These are phyloP conservation scores for Caenorhabditis sp. DNA, from an alignment of 2,888 invertebrate species.

Conservation along the genomic window DNA sequence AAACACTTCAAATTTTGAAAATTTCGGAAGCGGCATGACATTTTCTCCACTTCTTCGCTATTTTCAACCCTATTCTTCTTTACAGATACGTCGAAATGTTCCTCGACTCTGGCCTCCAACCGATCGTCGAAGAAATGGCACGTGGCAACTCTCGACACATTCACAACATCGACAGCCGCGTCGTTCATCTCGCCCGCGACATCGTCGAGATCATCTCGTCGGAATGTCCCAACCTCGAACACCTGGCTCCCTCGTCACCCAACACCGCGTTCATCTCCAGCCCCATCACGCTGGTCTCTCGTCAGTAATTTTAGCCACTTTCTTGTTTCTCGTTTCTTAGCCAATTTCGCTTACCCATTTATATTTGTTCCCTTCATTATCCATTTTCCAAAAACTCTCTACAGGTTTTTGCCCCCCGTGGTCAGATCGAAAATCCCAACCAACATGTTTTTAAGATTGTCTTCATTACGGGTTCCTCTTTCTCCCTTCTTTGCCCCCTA, in stretches of 20 bases:
- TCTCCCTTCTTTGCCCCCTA: background rate
- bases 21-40: too few relatives aligned
- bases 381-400: background rate
- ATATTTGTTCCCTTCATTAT: background rate
- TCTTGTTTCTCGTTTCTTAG: conserved; percentile 7
- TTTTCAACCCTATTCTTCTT: background rate
- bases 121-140: conserved; percentile 50
- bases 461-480: conserved; percentile 12
- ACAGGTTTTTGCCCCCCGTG: conserved; percentile 22
- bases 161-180: conserved; percentile 46
- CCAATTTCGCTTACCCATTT: background rate
- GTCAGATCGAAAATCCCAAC: conserved; percentile 5
- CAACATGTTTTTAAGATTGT: background rate
- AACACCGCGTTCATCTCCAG: background rate
- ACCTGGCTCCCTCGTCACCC: background rate
- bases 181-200: conserved; percentile 48
- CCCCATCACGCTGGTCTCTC: background rate
- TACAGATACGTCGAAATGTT: conserved; percentile 63
- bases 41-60: too few relatives aligned
- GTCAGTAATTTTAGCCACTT: conserved; percentile 17
- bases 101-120: conserved; percentile 27
- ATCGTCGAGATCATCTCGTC: conserved; percentile 49
- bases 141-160: conserved; percentile 29
- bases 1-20: too few relatives aligned
- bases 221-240: background rate